Conservation (phyloP, 2,797 vertebrate genomes). For the Tapirus indicus region DNA sequence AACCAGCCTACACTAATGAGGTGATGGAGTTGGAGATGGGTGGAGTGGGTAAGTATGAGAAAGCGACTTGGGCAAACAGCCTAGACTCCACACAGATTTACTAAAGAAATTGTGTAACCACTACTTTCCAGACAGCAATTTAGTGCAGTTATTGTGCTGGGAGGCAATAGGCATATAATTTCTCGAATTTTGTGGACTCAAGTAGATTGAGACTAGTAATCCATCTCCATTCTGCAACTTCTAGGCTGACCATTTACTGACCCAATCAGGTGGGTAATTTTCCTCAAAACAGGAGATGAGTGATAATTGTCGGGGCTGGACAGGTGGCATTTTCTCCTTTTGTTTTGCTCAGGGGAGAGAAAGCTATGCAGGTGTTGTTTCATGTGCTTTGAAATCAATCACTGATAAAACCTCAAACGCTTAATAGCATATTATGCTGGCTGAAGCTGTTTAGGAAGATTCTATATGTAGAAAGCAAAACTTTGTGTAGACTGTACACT, state of each 20-base stretch:
- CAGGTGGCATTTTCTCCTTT: slow-evolving; percentile 33
- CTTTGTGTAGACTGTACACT: not conserved
- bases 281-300: slow-evolving; percentile 30
- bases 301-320: slow-evolving; percentile 33
- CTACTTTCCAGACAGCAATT: slow-evolving; percentile 46
- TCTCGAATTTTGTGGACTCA: slow-evolving; percentile 12
- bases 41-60: slow-evolving; percentile 46
- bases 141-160: slow-evolving; percentile 1
- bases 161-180: slow-evolving; percentile 32
- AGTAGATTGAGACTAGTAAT: slow-evolving; percentile 41
- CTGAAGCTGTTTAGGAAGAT: slow-evolving; percentile 47
- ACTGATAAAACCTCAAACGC: slow-evolving; percentile 56
- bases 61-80: slow-evolving; percentile 42
- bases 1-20: slow-evolving; percentile 49
- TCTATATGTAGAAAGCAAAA: not conserved
- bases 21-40: not conserved
- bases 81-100: slow-evolving; percentile 18
- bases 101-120: slow-evolving; percentile 44
- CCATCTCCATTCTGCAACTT: not conserved
- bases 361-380: slow-evolving; percentile 15
- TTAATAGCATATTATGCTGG: slow-evolving; percentile 45
- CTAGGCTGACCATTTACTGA: slow-evolving; percentile 50
- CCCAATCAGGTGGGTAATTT: slow-evolving; percentile 36
- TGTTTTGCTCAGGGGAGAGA: slow-evolving; percentile 19
- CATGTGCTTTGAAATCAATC: slow-evolving; percentile 63